Conservation (phyloP, 37 sponge, comb jelly and placozoan species). For the Axinella damicornis region DNA sequence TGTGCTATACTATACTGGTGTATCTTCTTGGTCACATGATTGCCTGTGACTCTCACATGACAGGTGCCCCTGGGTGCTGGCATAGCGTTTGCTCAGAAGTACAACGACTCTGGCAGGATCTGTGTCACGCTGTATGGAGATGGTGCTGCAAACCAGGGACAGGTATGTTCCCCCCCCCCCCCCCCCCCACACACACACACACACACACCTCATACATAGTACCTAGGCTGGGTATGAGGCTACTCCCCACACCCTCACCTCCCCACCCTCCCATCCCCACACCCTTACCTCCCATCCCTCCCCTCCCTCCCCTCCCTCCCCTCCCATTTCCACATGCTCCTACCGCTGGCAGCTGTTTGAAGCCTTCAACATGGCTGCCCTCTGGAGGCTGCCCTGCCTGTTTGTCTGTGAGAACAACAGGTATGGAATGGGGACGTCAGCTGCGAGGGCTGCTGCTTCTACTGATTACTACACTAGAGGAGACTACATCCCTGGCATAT, state of each 20-base stretch:
- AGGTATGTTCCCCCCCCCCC: slow-evolving; percentile 77
- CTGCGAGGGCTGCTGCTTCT: slow-evolving; percentile 73
- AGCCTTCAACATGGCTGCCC: slow-evolving; percentile 95
- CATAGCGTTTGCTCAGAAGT: slow-evolving; percentile 91
- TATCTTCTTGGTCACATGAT: too few species aligned
- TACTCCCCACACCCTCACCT: too few species aligned
- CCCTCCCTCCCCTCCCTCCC: too few species aligned
- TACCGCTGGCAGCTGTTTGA: slow-evolving; percentile 83
- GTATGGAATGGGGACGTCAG: slow-evolving; percentile 97
- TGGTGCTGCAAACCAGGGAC: slow-evolving; percentile 99
- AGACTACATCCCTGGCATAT: slow-evolving; percentile 93
- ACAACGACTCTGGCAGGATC: slow-evolving; percentile 75
- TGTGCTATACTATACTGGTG: too few species aligned
- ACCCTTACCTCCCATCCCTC: too few species aligned
- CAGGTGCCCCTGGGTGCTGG: slow-evolving; percentile 96
- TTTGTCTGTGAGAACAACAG: slow-evolving; percentile 96
- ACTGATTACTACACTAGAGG: slow-evolving; percentile 93
- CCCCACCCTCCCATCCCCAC: too few species aligned
- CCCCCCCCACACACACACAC: too few species aligned
- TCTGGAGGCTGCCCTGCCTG: slow-evolving; percentile 93
- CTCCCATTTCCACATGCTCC: neutral
- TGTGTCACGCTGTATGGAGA: slow-evolving; percentile 95
- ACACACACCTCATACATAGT: too few species aligned
- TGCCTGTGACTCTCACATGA: too few species aligned
- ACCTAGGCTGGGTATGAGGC: too few species aligned